Evolutionary conservation across 2,888 invertebrate species (phyloP), one percentile per base, ranked within the genome.

Genomic region (Aethes cnicana): DNA sequence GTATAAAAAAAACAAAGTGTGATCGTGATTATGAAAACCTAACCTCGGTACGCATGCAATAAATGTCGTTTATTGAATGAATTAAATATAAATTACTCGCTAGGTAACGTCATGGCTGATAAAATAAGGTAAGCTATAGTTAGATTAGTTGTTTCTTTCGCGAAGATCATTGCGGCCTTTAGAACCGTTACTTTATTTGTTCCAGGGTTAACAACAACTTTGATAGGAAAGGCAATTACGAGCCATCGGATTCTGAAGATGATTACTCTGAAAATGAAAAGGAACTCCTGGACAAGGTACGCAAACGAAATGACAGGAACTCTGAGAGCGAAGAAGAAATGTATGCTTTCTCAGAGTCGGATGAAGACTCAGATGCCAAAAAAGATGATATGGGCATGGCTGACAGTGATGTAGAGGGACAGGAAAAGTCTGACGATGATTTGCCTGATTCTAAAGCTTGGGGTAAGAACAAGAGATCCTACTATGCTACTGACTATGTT

Each of bases 401-500:
- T 4, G 91, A 93, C 53, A 94, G 93, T 80, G 97, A 97, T 79
- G 92, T 96, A 6, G 96, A 96, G 74, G 94, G 94, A 0, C 92
- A 93, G 59, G 92, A 92, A 55, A 91, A 92, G 56, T 90, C 91
- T 17, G 92, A 94, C 66, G 92, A 93, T 73, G 92, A 93, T 68
- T 84, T 96, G 57, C 96, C 96, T 0, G 92, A 96, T 77, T 91
- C 93, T 1, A 94, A 94, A 81, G 96, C 97, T 12, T 98, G 98
- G 98, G 98, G 98, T 35, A 94, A 93, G 69, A 94, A 94, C 61
- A 95, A 94, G 65, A 91, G 89, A 53, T 91, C 92, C 23, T 98
- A 93, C 76, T 97, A 97, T 82, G 93, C 95, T 42, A 95, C 97
- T 0, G 97, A 97, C 85, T 97, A 95, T 81, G 93, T 96, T 9